Base-by-base conservation (phyloP, 2,113 vertebrate genomes). In the Toxotes chatareus region DNA sequence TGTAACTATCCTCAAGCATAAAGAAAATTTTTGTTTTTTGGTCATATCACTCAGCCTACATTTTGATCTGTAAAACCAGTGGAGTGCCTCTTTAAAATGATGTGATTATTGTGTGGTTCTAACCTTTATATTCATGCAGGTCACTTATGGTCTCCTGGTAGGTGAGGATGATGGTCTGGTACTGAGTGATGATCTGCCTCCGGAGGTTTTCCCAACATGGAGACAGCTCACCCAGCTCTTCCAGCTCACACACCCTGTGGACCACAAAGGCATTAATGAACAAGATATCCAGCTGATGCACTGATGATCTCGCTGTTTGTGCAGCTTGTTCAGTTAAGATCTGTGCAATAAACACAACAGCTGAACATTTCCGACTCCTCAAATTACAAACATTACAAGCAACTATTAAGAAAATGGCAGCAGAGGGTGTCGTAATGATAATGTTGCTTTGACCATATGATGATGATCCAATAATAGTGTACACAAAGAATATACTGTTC, bases 71-170 rank as follows among this genome's bases (percentile, higher is more conserved):
- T 49, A 5, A 38, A 46, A 49, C 3, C 3, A 49, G 17, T 46
- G 23, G 27, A 4, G 23, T n/a, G 31, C 2, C 32, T 31, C 10
- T 17, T 70, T 40, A 47, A 44, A 31, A 21, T 68, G 0, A 21
- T 4, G 7, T 56, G 17, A 10, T 14, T 23, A 12, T 55, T 31
- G 32, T 66, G 65, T 46, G 64, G 31, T 63, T 71, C 93, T 91
- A 27, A 99, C 98, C 98, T 96, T 98, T 99, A 91, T 99, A 99
- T 75, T 99, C 97, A 72, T 99, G 97, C 75, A 99, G 93, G 89
- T 99, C 97, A 42, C 96, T 97, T 69, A 99, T 95, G 86, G 98
- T 99, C 92, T 99, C 98, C 94, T 99, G 98, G 79, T 99, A 99
- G 14, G 97, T 99, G 88, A 99, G 96, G 91, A 99, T 99, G 93